phyloP scores from a whole-genome alignment of 2,888 invertebrate species.

The Osedax fenrisi region DNA sequence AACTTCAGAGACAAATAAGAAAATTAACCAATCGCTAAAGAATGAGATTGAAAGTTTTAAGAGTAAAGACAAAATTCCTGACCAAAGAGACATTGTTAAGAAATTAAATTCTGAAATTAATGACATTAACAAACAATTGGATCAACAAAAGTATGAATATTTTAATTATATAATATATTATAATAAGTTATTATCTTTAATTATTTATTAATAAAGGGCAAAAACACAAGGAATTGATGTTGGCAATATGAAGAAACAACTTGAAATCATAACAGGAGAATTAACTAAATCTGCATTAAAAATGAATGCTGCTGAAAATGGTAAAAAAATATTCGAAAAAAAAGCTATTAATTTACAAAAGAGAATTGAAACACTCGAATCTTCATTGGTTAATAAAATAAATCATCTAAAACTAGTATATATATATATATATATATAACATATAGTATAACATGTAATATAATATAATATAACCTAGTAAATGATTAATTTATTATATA shows the following conservation, averaged over 20 bases:
- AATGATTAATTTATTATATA: too few relatives aligned
- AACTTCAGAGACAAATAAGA: background rate
- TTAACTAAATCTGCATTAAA: background rate
- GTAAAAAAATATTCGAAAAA: background rate
- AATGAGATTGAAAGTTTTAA: background rate
- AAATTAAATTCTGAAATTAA: background rate
- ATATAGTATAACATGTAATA: too few relatives aligned
- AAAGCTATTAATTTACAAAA: background rate
- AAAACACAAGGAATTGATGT: background rate
- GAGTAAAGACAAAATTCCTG: background rate
- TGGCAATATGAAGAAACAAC: background rate
- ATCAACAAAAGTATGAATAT: background rate
- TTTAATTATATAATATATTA: too few relatives aligned
- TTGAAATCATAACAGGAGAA: background rate
- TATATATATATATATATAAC: too few relatives aligned
- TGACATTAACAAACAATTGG: background rate
- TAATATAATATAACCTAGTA: too few relatives aligned
- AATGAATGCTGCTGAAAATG: background rate
- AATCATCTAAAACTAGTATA: too few relatives aligned
- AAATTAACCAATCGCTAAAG: background rate
- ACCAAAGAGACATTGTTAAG: background rate
- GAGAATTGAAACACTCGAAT: background rate
- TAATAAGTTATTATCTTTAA: background rate
- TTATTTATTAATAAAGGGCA: background rate
- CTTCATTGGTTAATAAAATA: background rate